Percentiles rank a stretch among this genome's conserved stretches.
These are phyloP conservation scores for Lasioglossum morio DNA, from an alignment of 2,888 invertebrate genomes.

Conservation along the genomic window DNA sequence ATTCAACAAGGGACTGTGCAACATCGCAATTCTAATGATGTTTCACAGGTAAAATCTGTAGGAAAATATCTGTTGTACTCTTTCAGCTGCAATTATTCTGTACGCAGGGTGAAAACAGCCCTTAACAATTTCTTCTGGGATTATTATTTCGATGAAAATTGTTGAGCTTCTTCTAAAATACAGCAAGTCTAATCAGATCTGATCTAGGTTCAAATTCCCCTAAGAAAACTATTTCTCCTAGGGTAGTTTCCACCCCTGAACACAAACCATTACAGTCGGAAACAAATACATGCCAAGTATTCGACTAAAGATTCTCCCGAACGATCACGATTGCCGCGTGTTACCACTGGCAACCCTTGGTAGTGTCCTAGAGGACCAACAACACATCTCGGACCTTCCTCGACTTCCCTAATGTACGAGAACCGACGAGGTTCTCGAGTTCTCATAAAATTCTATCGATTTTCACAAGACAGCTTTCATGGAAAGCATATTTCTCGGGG, in stretches of 20 bases:
- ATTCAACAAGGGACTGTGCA: background rate
- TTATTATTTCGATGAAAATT: background rate
- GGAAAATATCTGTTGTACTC: background rate
- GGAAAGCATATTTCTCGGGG: slow-evolving; percentile 58
- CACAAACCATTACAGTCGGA: background rate
- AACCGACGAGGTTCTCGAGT: slow-evolving; percentile 4
- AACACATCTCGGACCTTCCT: background rate
- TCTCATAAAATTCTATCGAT: slow-evolving; percentile 19
- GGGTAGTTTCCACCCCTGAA: background rate
- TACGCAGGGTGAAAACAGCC: background rate
- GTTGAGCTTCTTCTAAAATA: background rate
- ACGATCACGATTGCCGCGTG: background rate
- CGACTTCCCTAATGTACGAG: background rate
- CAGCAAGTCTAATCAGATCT: background rate
- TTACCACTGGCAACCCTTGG: background rate
- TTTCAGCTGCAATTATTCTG: background rate
- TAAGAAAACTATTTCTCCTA: background rate
- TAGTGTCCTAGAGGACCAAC: background rate
- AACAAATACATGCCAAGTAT: background rate
- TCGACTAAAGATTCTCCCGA: background rate
- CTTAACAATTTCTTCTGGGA: background rate
- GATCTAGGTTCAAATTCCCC: background rate
- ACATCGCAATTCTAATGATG: background rate
- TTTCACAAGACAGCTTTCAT: slow-evolving; percentile 59
- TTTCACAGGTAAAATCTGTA: background rate